These are phyloP conservation scores for Seriola quinqueradiata DNA, from an alignment of 2,113 vertebrate genomes.

Conservation along the genomic window DNA sequence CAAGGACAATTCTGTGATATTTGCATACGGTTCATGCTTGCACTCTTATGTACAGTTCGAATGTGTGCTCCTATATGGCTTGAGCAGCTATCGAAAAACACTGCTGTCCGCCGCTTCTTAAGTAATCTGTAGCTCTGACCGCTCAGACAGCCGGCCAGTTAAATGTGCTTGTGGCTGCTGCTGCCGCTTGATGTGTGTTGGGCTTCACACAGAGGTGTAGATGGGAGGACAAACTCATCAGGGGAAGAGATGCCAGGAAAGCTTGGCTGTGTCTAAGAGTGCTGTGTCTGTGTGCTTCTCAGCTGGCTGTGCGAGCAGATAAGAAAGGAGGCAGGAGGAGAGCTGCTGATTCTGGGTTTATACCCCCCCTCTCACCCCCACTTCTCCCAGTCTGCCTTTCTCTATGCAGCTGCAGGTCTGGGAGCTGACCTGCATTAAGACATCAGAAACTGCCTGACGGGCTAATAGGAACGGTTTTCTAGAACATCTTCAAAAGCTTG, in stretches of 20 bases:
- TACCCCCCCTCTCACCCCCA: constrained; percentile 21
- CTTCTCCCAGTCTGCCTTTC: constrained; percentile 52
- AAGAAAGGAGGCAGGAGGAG: constrained; percentile 72
- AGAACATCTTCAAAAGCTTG: constrained; percentile 80
- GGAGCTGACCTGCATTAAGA: constrained; percentile 83
- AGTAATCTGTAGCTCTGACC: constrained; percentile 69
- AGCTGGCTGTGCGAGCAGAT: constrained; percentile 80
- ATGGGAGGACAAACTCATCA: constrained; percentile 69
- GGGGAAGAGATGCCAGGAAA: constrained; percentile 74
- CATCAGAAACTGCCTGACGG: constrained; percentile 76
- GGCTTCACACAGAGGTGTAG: constrained; percentile 76
- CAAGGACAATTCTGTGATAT: constrained; percentile 66
- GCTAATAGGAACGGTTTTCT: constrained; percentile 75
- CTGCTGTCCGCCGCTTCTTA: constrained; percentile 50
- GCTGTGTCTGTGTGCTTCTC: constrained; percentile 71
- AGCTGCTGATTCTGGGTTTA: constrained; percentile 79
- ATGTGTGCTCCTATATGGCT: constrained; percentile 34
- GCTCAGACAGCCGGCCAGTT: constrained; percentile 73
- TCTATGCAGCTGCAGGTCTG: constrained; percentile 74
- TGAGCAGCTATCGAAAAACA: constrained; percentile 18
- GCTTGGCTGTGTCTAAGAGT: constrained; percentile 73
- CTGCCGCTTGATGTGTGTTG: constrained; percentile 68
- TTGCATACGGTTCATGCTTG: constrained; percentile 68
- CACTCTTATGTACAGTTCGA: constrained; percentile 26
- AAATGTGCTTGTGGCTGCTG: constrained; percentile 65